These are phyloP conservation scores for Mythimna ferrago DNA, from an alignment of 2,888 invertebrate species.

Conservation along the genomic window DNA sequence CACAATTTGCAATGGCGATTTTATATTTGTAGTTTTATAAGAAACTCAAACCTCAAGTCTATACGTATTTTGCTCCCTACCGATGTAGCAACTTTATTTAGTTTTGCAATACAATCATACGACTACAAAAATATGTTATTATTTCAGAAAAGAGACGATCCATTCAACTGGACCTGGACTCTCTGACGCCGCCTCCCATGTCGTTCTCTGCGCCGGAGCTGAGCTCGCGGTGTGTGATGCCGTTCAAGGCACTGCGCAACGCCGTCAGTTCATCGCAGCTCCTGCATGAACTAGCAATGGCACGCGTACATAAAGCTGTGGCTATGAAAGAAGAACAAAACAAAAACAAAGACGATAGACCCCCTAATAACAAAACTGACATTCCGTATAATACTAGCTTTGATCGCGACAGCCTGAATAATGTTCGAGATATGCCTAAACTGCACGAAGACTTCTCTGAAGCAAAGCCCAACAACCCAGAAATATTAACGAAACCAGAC, in stretches of 20 bases:
- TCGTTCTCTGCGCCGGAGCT: conserved; percentile 96
- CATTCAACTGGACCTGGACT: conserved; percentile 92
- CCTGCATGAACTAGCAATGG: conserved; percentile 95
- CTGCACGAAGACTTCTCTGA: conserved; percentile 51
- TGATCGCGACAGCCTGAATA: conserved; percentile 59
- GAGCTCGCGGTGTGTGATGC: conserved; percentile 86
- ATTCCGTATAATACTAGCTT: conserved; percentile 79
- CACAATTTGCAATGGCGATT: conserved; percentile 30
- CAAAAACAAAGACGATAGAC: conserved; percentile 72
- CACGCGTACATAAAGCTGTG: conserved; percentile 94
- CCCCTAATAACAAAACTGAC: conserved; percentile 73
- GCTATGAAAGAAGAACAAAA: conserved; percentile 93
- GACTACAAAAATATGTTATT: conserved; percentile 39
- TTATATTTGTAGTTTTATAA: neutral
- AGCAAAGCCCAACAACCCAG: conserved; percentile 69
- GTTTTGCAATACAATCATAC: neutral
- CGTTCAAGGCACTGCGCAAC: conserved; percentile 92
- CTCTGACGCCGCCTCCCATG: conserved; percentile 94
- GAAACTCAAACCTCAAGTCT: neutral
- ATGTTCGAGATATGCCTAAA: conserved; percentile 61
- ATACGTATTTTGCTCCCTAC: too few species aligned
- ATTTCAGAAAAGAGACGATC: conserved; percentile 88
- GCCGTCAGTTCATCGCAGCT: conserved; percentile 96
- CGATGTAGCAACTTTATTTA: neutral
- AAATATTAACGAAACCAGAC: conserved; percentile 81